Base-by-base conservation (phyloP, 2,888 invertebrate species). In the Operophtera brumata region DNA sequence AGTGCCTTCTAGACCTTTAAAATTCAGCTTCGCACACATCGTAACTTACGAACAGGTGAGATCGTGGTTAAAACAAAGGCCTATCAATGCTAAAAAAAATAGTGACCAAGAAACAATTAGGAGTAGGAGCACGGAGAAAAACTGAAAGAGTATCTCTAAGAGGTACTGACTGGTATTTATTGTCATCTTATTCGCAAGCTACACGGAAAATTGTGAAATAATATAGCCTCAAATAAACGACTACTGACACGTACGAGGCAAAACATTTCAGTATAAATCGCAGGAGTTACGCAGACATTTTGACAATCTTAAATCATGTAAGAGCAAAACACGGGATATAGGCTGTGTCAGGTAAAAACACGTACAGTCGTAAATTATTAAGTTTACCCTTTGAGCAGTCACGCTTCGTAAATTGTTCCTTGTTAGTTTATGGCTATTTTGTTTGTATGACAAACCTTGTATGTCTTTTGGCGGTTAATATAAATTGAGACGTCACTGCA, bases 331-430 rank as follows among this genome's bases (percentile, higher is more conserved):
- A 66, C 59, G 53, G 57, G 39, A 67, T 65, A 66, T 61, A 59
- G 45, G 43, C 53, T 14, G 47, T 46, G 59, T 60, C 62, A 66
- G 59, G 67, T 58, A 67, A 63, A 67, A 67, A 63, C 62, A 63
- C 47, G 54, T 54, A 59, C 41, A 44, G 55, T 35, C 56, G 50
- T 64, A 62, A 59, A 62, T 57, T 55, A 52, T 62, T 61, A 54
- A 65, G 61, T 57, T 62, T 51, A 28, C 61, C 57, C 53, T 47
- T 47, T 58, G 46, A 51, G 50, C 49, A 59, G 63, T 55, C 59
- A 56, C 47, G 57, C 57, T 59, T 53, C 58, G 51, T 58, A 59
- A 57, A 62, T 53, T 59, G 50, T 51, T 54, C 47, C 42, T 47
- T 36, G 47, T 47, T 47, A 47, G 50, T 46, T 56, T 52, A 57